Percentiles rank a stretch among this genome's conserved stretches.
Evolutionary conservation across 2,113 vertebrate genomes (phyloP).

Genomic region (Anarhynchus alexandrinus): DNA sequence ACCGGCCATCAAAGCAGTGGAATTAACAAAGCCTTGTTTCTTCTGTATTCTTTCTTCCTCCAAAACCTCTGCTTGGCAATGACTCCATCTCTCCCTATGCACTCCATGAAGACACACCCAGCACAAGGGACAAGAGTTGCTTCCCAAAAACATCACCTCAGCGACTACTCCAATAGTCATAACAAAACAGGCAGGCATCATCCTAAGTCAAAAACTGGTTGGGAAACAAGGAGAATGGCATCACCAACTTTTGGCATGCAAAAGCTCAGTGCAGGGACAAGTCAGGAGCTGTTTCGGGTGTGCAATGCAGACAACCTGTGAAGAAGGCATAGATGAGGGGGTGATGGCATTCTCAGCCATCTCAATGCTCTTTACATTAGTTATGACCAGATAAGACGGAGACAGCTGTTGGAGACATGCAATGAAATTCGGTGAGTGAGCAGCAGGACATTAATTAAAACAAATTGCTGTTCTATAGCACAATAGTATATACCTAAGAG

Average conservation of each 20-base stretch:
- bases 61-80: neutral
- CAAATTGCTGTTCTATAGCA: neutral
- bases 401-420: neutral
- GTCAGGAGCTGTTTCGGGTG: neutral
- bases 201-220: neutral
- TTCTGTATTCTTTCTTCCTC: neutral
- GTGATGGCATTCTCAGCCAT: neutral
- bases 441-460: neutral
- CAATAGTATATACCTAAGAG: neutral
- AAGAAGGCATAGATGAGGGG: neutral
- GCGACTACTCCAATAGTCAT: neutral
- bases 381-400: neutral
- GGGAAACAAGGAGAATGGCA: neutral
- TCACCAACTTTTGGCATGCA: neutral
- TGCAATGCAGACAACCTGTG: neutral
- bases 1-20: neutral
- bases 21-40: neutral
- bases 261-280: fast-evolving
- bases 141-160: neutral
- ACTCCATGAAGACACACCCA: neutral
- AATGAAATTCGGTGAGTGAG: neutral
- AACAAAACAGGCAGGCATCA: neutral
- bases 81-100: neutral
- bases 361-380: neutral
- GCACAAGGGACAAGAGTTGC: neutral